These are phyloP conservation scores for Dinocampus coccinellae DNA, from an alignment of 2,888 invertebrate species.

Conservation along the genomic window DNA sequence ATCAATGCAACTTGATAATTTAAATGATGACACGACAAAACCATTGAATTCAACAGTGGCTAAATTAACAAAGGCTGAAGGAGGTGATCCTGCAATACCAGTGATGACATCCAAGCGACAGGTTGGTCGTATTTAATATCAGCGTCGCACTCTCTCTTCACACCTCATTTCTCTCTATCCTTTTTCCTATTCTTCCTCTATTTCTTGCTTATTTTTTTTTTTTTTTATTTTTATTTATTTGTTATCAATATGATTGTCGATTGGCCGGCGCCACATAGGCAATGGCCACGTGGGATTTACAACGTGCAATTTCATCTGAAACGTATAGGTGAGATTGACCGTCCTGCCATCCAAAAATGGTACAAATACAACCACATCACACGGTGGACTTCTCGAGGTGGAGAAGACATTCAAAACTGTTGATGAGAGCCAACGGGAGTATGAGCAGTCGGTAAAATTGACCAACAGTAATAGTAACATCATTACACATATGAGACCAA, in stretches of 20 bases:
- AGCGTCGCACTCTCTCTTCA: conserved; percentile 19
- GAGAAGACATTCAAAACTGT: conserved; percentile 80
- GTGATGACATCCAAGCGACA: conserved; percentile 67
- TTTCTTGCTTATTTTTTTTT: conserved; percentile 29
- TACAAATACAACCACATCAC: conserved; percentile 74
- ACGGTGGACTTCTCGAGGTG: conserved; percentile 82
- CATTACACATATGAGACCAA: conserved; percentile 53
- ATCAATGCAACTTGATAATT: conserved; percentile 65
- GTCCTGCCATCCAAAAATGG: conserved; percentile 80
- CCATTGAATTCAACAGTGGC: conserved; percentile 24
- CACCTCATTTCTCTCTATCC: conserved; percentile 11
- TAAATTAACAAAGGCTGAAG: conserved; percentile 13
- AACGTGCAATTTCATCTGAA: conserved; percentile 67
- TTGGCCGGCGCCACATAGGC: conserved; percentile 18
- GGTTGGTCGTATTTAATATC: conserved; percentile 58
- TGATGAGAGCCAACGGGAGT: conserved; percentile 73
- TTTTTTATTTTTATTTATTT: no score
- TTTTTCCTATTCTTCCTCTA: conserved; percentile 3
- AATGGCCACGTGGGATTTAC: conserved; percentile 28
- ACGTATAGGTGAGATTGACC: conserved; percentile 75
- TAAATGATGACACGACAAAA: conserved; percentile 42
- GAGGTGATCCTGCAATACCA: conserved; percentile 48
- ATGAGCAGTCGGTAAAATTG: conserved; percentile 62
- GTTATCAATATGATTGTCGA: conserved; percentile 27
- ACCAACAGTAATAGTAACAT: conserved; percentile 56